These are phyloP conservation scores for Podarcis siculus DNA, from an alignment of 2,797 vertebrate genomes.

Conservation along the genomic window DNA sequence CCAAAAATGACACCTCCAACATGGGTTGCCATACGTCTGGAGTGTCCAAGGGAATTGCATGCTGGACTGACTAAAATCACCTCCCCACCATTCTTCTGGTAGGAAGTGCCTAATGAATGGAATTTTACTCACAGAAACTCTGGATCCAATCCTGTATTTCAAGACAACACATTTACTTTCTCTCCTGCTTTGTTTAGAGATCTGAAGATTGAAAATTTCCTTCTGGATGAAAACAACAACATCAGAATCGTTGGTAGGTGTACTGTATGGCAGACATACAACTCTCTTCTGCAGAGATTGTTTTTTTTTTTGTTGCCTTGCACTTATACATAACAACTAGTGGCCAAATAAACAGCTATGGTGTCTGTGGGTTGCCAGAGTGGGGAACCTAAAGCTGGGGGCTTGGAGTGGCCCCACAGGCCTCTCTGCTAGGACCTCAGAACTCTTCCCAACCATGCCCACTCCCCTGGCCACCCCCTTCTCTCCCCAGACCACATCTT, in stretches of 20 bases:
- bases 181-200: slow-evolving; percentile 77
- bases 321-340: slow-evolving; percentile 3
- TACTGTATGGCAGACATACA: not conserved
- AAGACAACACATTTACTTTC: slow-evolving; percentile 23
- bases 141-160: not conserved
- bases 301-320: slow-evolving; percentile 6
- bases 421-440: no score
- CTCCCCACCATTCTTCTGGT: not conserved
- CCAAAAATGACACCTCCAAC: no score
- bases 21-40: no score
- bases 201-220: slow-evolving; percentile 90
- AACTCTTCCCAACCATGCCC: no score
- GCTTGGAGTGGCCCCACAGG: no score
- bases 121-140: not conserved
- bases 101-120: not conserved
- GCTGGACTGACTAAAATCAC: not conserved
- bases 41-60: no score
- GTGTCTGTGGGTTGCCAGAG: not conserved
- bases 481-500: no score
- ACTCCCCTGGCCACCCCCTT: no score
- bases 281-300: not conserved
- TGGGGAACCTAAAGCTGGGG: no score
- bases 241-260: slow-evolving; percentile 89
- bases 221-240: slow-evolving; percentile 87
- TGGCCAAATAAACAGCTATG: not conserved